Evolutionary conservation across 2,888 invertebrate genomes (phyloP).

Genomic region (Xylophagus ater): DNA sequence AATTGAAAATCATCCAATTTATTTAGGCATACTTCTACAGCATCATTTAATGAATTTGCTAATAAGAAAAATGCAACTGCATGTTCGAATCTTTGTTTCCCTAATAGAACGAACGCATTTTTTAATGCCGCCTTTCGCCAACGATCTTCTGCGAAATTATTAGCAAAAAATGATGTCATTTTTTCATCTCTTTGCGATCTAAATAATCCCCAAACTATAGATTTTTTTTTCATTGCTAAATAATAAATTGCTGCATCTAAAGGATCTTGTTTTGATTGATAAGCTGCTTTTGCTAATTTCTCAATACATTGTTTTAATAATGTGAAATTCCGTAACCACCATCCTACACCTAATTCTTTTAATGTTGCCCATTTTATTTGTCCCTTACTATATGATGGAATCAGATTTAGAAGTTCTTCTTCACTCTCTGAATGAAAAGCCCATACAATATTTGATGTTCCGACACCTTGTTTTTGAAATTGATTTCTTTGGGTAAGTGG

Average conservation of each 20-base stretch:
- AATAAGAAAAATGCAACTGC: constrained; percentile 97
- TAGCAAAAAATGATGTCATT: constrained; percentile 91
- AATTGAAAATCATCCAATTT: constrained; percentile 91
- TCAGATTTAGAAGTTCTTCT: constrained; percentile 80
- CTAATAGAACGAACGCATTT: constrained; percentile 93
- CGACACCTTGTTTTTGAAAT: constrained; percentile 76
- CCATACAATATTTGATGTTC: constrained; percentile 91
- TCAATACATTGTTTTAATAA: constrained; percentile 77
- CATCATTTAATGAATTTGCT: constrained; percentile 88
- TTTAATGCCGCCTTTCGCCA: constrained; percentile 97
- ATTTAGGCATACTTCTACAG: constrained; percentile 72
- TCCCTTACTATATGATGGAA: constrained; percentile 78
- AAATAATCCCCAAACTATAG: constrained; percentile 90
- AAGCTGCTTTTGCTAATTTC: constrained; percentile 87
- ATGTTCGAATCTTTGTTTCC: constrained; percentile 92
- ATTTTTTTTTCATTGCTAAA: constrained; percentile 96
- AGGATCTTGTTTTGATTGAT: constrained; percentile 85
- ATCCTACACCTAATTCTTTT: constrained; percentile 82
- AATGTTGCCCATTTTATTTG: constrained; percentile 83
- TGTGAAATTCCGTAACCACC: constrained; percentile 87
- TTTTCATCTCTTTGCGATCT: constrained; percentile 75
- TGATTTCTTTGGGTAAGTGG: constrained; percentile 79
- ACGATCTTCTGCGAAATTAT: constrained; percentile 84
- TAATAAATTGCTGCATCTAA: constrained; percentile 96
- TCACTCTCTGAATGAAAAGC: constrained; percentile 98